These are phyloP conservation scores for Chlorodrepanis virens DNA, from an alignment of 2,113 vertebrate species.

Conservation along the genomic window DNA sequence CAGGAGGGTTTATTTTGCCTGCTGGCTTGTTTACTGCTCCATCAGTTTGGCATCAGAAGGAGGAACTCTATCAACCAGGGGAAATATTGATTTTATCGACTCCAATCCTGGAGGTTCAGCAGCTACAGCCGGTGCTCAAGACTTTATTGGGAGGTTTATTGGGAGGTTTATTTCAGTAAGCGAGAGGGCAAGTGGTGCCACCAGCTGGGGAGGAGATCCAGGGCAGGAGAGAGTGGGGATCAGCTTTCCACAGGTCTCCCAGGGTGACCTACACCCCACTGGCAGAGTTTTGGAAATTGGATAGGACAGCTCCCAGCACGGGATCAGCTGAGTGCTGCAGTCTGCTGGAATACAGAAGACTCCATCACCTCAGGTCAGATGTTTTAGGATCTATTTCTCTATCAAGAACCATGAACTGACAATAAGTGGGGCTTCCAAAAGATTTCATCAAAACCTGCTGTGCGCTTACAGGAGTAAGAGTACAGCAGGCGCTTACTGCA, in stretches of 20 bases:
- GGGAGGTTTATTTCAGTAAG: slow-evolving; percentile 37
- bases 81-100: slow-evolving; percentile 61
- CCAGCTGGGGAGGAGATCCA: neutral
- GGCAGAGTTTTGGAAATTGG: neutral
- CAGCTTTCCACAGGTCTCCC: neutral
- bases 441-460: neutral
- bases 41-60: neutral
- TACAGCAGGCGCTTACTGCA: too few species aligned
- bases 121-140: neutral
- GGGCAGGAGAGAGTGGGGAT: neutral
- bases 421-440: neutral
- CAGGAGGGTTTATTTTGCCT: neutral
- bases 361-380: neutral
- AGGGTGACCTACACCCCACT: neutral
- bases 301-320: fast-evolving
- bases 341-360: neutral
- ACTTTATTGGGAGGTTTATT: slow-evolving; percentile 45
- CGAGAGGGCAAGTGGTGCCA: neutral
- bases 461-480: neutral
- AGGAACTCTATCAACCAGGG: slow-evolving; percentile 57
- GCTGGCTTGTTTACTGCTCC: neutral
- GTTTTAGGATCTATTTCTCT: neutral
- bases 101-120: slow-evolving; percentile 21
- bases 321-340: neutral
- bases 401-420: neutral